A percentile compares a stretch with the other conserved stretches of the same genome.
Evolutionary conservation across 2,113 vertebrate species (phyloP).

Genomic region (Sylvietta virens): DNA sequence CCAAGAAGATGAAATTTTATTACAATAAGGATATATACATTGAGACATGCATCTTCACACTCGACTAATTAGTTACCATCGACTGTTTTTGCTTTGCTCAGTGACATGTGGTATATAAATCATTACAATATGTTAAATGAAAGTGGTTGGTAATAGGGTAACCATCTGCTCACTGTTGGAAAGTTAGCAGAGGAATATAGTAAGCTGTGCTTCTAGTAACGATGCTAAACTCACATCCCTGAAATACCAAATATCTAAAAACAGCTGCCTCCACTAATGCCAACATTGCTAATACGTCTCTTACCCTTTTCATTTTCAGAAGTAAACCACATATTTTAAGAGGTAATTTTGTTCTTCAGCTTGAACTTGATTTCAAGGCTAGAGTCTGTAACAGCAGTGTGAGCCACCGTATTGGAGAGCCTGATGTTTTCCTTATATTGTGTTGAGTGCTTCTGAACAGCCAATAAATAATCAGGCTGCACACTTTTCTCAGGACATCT

Average conservation of each 20-base stretch:
- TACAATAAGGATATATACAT: slow-evolving; percentile 42
- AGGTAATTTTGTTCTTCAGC: slow-evolving; percentile 24
- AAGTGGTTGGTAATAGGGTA: slow-evolving; percentile 76
- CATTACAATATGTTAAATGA: slow-evolving; percentile 77
- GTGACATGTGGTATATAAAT: slow-evolving; percentile 76
- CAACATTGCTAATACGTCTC: slow-evolving; percentile 45
- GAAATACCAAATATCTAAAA: slow-evolving; percentile 75
- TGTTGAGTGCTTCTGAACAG: slow-evolving; percentile 22
- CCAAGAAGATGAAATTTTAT: slow-evolving; percentile 33
- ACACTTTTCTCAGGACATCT: slow-evolving; percentile 3
- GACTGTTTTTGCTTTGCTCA: slow-evolving; percentile 66
- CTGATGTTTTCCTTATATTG: not conserved
- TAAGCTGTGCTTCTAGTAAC: slow-evolving; percentile 63
- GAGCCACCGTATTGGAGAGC: not conserved
- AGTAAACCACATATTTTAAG: slow-evolving; percentile 26
- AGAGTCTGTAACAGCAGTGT: not conserved
- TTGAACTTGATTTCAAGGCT: slow-evolving; percentile 50
- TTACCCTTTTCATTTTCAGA: slow-evolving; percentile 60
- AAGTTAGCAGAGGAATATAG: slow-evolving; percentile 67
- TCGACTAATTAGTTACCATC: slow-evolving; percentile 69
- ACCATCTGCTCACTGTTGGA: slow-evolving; percentile 73
- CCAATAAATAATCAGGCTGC: slow-evolving; percentile 53
- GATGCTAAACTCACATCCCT: slow-evolving; percentile 48
- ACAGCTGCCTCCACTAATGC: slow-evolving; percentile 63
- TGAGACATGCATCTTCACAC: slow-evolving; percentile 61